Evolutionary conservation across 2,113 vertebrate species (phyloP), one percentile per base, ranked within the genome.

Genomic region (Meriones unguiculatus): DNA sequence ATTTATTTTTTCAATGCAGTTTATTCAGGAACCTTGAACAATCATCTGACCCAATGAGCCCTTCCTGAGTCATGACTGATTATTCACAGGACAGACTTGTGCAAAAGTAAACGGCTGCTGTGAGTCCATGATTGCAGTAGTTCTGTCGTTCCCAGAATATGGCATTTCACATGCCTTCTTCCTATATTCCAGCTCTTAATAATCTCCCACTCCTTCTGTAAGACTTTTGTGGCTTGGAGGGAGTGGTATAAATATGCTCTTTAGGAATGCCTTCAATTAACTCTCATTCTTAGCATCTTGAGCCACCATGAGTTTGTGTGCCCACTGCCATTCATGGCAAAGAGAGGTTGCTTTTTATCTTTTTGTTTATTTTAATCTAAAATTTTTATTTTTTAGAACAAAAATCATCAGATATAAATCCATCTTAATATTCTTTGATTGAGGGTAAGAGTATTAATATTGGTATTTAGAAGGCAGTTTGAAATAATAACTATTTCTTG

Each of bases 31-130:
- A n/a, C n/a, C n/a, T n/a, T n/a, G n/a, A n/a, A n/a, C n/a, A n/a
- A n/a, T n/a, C n/a, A n/a, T n/a, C n/a, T n/a, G n/a, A n/a, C n/a
- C 18, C 52, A 20, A n/a, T 57, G 32, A 81, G 24, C n/a, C 24
- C n/a, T 65, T 25, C 38, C 30, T 59, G 9, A 28, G 5, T 18
- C 2, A 3, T 50, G 30, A 86, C 41, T 69, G 41, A 46, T 67
- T 50, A 50, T 86, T 22, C 25, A 50, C 10, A 32, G 41, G 10
- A 22, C 9, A 32, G 14, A 67, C 28, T 69, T 86, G 41, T 50
- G 18, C 0, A 32, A 22, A 5, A 24, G 30, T 32, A 52, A 50
- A 52, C 0, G 2, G 28, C 64, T 69, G 5, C 30, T 22, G 18
- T 50, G 28, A 69, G 64, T 69, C 30, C 17, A 18, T 12, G 1